Percentiles rank a stretch among this genome's conserved stretches.
Conservation (phyloP, 2,113 vertebrate species). For the Chloropsis hardwickii region DNA sequence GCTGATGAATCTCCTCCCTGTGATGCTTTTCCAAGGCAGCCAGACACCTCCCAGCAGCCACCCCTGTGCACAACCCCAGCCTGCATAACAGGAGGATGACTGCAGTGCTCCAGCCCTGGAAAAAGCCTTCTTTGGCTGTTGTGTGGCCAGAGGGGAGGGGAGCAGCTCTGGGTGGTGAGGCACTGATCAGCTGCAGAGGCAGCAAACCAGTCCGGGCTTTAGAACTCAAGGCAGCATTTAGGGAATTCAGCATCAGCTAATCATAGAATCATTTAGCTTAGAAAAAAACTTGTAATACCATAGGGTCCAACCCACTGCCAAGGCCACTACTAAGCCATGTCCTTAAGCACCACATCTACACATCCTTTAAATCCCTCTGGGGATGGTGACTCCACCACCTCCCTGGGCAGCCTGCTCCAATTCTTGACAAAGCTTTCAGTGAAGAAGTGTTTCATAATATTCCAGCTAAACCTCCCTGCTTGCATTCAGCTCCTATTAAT, state of each 20-base stretch:
- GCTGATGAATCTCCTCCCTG: background rate
- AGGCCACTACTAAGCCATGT: background rate
- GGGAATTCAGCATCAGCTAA: background rate
- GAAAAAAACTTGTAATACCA: background rate
- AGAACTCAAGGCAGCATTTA: background rate
- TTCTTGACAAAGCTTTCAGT: background rate
- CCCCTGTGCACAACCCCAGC: background rate
- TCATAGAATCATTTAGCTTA: background rate
- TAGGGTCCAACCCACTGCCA: background rate
- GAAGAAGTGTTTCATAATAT: background rate
- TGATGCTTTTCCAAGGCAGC: background rate
- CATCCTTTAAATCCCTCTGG: background rate
- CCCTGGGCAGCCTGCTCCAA: background rate
- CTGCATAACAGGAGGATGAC: background rate
- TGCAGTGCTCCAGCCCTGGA: background rate
- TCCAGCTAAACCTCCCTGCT: background rate
- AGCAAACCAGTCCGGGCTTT: background rate
- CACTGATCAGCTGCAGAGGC: background rate
- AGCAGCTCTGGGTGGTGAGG: background rate
- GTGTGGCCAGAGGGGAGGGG: background rate
- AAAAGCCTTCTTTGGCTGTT: background rate
- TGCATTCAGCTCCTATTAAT: conserved; percentile 1
- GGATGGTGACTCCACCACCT: background rate
- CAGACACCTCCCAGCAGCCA: background rate
- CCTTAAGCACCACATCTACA: background rate